Percentiles rank a stretch among this genome's conserved stretches.
These are phyloP conservation scores for Tetramorium simillimum DNA, from an alignment of 1,140 invertebrate genomes.

Conservation along the genomic window DNA sequence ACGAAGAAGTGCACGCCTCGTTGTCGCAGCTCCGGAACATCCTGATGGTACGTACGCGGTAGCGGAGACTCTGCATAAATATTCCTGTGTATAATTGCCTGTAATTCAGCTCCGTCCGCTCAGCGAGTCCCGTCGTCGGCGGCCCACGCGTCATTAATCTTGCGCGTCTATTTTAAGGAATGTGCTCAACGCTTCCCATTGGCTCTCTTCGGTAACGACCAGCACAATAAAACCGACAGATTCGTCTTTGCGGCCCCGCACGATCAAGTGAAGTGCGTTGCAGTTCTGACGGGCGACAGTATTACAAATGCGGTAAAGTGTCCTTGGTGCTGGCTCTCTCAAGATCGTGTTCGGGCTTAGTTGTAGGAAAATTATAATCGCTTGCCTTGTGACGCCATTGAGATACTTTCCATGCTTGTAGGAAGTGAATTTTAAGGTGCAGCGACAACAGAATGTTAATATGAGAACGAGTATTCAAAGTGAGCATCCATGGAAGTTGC, in stretches of 20 bases:
- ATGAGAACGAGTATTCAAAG: conserved; percentile 93
- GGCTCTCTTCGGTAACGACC: conserved; percentile 92
- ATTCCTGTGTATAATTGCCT: neutral
- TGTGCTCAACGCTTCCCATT: conserved; percentile 94
- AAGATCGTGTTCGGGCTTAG: neutral
- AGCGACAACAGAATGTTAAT: conserved; percentile 91
- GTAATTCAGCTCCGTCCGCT: neutral
- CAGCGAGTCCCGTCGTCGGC: neutral
- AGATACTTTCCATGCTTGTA: conserved; percentile 81
- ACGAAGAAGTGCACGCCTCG: conserved; percentile 95
- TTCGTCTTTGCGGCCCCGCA: conserved; percentile 93
- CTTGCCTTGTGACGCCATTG: neutral
- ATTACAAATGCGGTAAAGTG: conserved; percentile 94
- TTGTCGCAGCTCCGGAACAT: conserved; percentile 93
- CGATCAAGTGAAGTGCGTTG: conserved; percentile 96
- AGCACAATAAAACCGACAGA: conserved; percentile 94
- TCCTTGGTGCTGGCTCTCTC: neutral
- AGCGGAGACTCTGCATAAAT: neutral
- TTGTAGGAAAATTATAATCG: conserved; percentile 1
- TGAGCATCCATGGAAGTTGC: conserved; percentile 96
- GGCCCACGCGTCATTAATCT: neutral
- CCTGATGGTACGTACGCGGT: conserved; percentile 88
- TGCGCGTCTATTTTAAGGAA: conserved; percentile 87
- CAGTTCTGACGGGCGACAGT: conserved; percentile 95
- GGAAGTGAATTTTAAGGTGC: conserved; percentile 96